Base-by-base conservation (phyloP, 2,888 invertebrate genomes). In the Nomada lathburiana region DNA sequence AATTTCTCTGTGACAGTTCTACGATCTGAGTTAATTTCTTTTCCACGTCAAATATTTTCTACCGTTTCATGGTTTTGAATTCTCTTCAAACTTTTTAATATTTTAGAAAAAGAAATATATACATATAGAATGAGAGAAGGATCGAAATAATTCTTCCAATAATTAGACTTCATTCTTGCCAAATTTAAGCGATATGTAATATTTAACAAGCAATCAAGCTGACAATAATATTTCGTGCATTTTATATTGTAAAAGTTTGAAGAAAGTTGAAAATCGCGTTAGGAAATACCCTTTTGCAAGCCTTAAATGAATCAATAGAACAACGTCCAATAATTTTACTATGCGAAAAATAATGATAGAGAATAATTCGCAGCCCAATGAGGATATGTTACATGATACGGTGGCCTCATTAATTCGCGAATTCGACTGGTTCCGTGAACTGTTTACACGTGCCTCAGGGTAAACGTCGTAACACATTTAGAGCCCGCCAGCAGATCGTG, bases 221-320 rank as follows among this genome's bases (percentile, higher is more conserved):
- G 55, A 63, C 29, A 71, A 23, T 62, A 62, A 60, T 20, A 42
- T 55, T 3, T 74, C 23, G 23, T 68, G 9, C n/a, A 44, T 57
- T 67, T 50, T 20, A 29, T 52, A 42, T 18, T 16, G 4, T 29
- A 70, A 36, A 70, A 77, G 57, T 77, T 77, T 64, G 47, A 76
- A 70, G 52, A 52, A 65, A 52, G 36, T 47, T n/a, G 29, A 47
- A 50, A 42, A 57, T 47, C 20, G 11, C 4, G 18, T 2, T 20
- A 16, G 29, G 60, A 59, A 47, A 65, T 76, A 23, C 67, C n/a
- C 65, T 59, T 20, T 26, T 5, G 42, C 63, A 23, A 79, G 69
- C 63, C 57, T 77, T 78, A 64, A 79, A 70, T 9, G 55, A 50
- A 70, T 11, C 47, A 52, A 80, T 72, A 63, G 55, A 68, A 55